Evolutionary conservation across 2,113 vertebrate species (phyloP).

Genomic region (Lathamus discolor): DNA sequence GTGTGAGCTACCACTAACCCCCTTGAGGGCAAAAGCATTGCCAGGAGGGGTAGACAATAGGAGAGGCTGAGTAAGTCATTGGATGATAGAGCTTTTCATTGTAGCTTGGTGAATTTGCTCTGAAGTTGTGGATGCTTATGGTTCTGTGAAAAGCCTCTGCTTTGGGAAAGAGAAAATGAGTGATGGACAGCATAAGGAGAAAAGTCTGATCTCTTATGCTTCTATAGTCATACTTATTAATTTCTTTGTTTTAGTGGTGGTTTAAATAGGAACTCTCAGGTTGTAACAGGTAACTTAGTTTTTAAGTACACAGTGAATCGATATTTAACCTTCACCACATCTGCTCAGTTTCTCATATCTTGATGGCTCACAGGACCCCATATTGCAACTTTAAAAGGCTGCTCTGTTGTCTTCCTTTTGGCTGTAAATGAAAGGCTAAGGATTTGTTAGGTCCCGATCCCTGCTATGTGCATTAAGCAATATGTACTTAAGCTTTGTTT

Average conservation of each 20-base stretch:
- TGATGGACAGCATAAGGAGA: background rate
- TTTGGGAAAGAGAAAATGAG: background rate
- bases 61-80: background rate
- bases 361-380: background rate
- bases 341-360: background rate
- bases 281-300: background rate
- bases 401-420: background rate
- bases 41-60: rapidly evolving
- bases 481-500: background rate
- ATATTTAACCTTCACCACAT: background rate
- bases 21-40: background rate
- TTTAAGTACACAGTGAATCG: background rate
- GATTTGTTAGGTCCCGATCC: background rate
- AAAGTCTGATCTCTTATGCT: background rate
- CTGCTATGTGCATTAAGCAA: background rate
- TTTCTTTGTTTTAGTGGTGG: background rate
- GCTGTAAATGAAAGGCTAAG: background rate
- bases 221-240: background rate
- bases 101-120: background rate
- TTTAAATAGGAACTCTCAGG: background rate
- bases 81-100: background rate
- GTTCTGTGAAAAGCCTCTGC: background rate
- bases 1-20: background rate
- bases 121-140: background rate
- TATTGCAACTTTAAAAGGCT: background rate